These are phyloP conservation scores for Potamilus streckersoni DNA, from an alignment of 1,140 invertebrate species.

Conservation along the genomic window DNA sequence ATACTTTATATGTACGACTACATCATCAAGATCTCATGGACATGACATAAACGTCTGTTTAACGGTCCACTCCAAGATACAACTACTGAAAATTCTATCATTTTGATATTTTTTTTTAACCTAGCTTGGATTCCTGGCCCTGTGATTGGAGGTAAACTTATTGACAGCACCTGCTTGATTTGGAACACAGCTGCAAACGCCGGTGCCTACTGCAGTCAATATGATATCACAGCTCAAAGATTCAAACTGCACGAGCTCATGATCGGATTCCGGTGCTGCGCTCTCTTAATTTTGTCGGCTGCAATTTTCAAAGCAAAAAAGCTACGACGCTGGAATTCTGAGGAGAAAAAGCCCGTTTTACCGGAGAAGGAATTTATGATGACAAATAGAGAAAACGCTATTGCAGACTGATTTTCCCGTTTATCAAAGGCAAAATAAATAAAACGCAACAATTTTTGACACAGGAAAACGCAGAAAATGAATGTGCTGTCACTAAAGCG, in stretches of 20 bases:
- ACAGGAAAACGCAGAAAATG: no score
- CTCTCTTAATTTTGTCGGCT: not conserved
- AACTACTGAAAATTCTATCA: not conserved
- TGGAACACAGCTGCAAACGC: constrained; percentile 14
- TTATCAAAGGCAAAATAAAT: no score
- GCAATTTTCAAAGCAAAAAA: constrained; percentile 8
- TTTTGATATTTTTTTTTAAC: not conserved
- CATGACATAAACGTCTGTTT: no score
- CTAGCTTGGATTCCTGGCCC: constrained; percentile 24
- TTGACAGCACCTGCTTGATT: constrained; percentile 23
- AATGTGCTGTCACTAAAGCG: no score
- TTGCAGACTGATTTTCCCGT: no score
- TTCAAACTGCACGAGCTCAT: constrained; percentile 10
- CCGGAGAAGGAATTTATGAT: no score
- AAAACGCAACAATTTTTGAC: no score
- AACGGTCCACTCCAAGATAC: no score
- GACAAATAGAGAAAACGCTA: no score
- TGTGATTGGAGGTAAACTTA: constrained; percentile 17
- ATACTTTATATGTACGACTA: no score
- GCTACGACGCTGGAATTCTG: not conserved
- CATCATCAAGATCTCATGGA: no score
- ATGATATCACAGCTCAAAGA: constrained; percentile 5
- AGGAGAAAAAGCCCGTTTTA: not conserved
- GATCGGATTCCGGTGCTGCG: constrained; percentile 7
- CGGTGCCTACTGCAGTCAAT: constrained; percentile 7